These are phyloP conservation scores for Axis porcinus DNA, from an alignment of 2,113 vertebrate genomes.

Conservation along the genomic window DNA sequence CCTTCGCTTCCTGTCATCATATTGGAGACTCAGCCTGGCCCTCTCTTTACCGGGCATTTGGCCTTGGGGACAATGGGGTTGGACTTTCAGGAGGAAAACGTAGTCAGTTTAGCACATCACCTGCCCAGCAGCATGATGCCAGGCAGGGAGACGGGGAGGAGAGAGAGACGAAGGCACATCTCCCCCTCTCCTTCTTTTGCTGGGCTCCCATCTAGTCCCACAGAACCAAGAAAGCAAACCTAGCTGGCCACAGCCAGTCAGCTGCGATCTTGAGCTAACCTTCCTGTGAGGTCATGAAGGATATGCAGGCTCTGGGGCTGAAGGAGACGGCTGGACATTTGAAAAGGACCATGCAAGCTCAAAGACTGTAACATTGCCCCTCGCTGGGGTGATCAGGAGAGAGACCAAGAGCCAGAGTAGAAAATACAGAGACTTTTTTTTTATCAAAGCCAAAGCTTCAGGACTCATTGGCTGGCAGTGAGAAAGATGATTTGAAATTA, in stretches of 20 bases:
- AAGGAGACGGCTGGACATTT: not conserved
- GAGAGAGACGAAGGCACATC: not conserved
- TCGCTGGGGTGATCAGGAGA: not conserved
- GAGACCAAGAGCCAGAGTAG: not conserved
- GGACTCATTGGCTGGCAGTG: not conserved
- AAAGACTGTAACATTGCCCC: not conserved
- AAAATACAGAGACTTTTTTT: not conserved
- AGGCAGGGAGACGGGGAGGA: not conserved
- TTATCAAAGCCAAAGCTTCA: not conserved
- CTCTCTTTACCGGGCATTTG: not conserved
- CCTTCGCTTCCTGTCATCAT: not conserved
- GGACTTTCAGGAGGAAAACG: not conserved
- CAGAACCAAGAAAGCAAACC: too few relatives aligned
- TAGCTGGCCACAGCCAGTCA: accelerated
- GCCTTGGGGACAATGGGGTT: accelerated
- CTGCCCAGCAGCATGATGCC: not conserved
- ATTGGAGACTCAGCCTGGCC: not conserved
- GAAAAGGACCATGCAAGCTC: not conserved
- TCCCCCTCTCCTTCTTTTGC: not conserved
- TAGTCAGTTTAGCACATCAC: not conserved
- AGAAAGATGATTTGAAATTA: not conserved
- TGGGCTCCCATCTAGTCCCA: too few relatives aligned
- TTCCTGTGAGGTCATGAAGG: not conserved
- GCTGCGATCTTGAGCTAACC: not conserved
- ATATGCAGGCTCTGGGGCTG: not conserved